Base-by-base conservation (phyloP, 2,888 invertebrate species). In the Yponomeuta evonymella region DNA sequence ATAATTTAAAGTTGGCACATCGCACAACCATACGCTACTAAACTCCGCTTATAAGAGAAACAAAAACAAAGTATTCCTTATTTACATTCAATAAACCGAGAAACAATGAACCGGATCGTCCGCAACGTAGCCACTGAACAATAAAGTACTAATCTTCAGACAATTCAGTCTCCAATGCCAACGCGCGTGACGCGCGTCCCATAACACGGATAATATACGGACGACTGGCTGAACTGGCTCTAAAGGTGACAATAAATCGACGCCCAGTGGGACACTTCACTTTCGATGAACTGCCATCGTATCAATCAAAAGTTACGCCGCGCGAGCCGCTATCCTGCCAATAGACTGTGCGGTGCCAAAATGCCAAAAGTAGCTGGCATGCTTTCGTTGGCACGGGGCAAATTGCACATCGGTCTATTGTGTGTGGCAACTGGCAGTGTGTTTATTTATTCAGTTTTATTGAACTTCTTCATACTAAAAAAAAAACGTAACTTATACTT, bases 351-450 rank as follows among this genome's bases (percentile, higher is more conserved):
- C 69, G 73, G 67, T 72, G 72, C 72, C 81, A 81, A 81, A 80
- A 79, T 82, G 77, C 80, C 81, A 71, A 69, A 71, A 75, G 78
- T 74, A 72, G 64, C 75, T 74, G 75, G 78, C 79, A 73, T 77
- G 76, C 33, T 67, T 51, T 11, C 23, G 71, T 67, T 58, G 67
- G 78, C 72, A 64, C 68, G 66, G 30, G 71, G 72, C 73, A 71
- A 72, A 72, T 74, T 72, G 72, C 36, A 43, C 67, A 67, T 64
- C 29, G 64, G 29, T 10, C 64, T 23, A 29, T 64, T 10, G 29
- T 64, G 29, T 64, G 29, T 29, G 64, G 29, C 64, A 30, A 64
- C 29, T 43, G 43, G 29, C 29, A 30, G n/a, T 64, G 64, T 62
- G 23, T 23, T 23, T 62, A 15, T 64, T 64, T 64, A 64, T 29